Evolutionary conservation across 2,797 vertebrate species (phyloP), one percentile per base, ranked within the genome.

Genomic region (Gouania willdenowi): DNA sequence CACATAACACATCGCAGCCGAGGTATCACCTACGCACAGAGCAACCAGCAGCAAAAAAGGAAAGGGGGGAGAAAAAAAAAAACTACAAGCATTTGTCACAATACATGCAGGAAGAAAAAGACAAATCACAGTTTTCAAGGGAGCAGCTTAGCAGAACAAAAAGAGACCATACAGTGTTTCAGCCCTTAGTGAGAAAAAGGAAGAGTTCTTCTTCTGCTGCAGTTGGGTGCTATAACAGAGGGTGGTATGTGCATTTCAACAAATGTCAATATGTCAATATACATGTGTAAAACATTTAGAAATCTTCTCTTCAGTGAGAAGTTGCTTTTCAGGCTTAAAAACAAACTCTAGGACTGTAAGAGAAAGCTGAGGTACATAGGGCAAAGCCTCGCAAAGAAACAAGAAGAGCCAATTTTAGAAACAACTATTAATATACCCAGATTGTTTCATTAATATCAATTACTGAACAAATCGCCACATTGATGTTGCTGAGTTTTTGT

Each of bases 1-100:
- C 40, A 22, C 27, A 37, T 17, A 55, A 24, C 30, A 36, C 34
- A 48, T 36, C 13, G 33, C 7, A 32, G 43, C 13, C 8, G 17
- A 21, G 33, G 22, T 21, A 5, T 45, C 24, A 57, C 14, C 24
- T 30, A 32, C 15, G 4, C 23, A 30, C 19, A 5, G 16, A 15
- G 9, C 19, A 29, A 17, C 36, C 33, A n/a, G 21, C 30, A 27
- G 48, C 36, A 36, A n/a, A n/a, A n/a, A n/a, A n/a, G n/a, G n/a
- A n/a, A n/a, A n/a, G 8, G 39, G 26, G n/a, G 20, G 21, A 18
- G 3, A 1, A 19, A 8, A 26, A 17, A 8, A 37, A 10, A 26
- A 26, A 17, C 8, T 32, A 19, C 25, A 37, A 15, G 19, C 8
- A 4, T 33, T 12, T 32, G 39, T 35, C 11, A 29, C 3, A 40